These are phyloP conservation scores for Tragelaphus imberbis DNA, from an alignment of 2,113 vertebrate species.

Conservation along the genomic window DNA sequence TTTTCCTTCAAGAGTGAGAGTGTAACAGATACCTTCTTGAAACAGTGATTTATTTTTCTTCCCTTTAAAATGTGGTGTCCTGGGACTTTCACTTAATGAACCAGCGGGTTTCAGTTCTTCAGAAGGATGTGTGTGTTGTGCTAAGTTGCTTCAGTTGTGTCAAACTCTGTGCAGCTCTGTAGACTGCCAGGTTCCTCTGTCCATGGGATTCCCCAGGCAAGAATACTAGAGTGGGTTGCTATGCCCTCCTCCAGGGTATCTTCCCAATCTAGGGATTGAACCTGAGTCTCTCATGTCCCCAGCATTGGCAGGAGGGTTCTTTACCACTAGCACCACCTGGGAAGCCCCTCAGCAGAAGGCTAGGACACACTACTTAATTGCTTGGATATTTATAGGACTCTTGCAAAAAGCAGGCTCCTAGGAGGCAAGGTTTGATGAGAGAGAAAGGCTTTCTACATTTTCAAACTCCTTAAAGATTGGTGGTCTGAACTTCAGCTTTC, in stretches of 20 bases:
- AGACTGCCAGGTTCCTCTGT: not conserved
- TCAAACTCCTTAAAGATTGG: not conserved
- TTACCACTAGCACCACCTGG: not conserved
- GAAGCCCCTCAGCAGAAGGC: not conserved
- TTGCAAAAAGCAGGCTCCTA: not conserved
- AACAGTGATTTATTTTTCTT: not conserved
- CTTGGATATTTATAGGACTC: not conserved
- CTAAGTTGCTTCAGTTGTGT: not conserved
- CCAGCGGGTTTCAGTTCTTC: not conserved
- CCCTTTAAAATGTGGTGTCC: not conserved
- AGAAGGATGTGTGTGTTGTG: not conserved
- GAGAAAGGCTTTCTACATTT: not conserved
- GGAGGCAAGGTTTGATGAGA: not conserved
- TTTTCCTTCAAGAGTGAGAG: not conserved
- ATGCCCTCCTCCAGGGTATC: not conserved
- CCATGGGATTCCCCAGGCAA: not conserved
- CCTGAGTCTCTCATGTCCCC: not conserved
- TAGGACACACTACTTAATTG: not conserved
- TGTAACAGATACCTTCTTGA: not conserved
- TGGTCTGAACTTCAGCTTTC: not conserved
- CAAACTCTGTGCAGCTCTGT: not conserved
- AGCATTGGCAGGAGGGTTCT: not conserved
- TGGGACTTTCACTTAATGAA: not conserved
- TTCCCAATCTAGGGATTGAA: not conserved
- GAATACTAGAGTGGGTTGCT: not conserved